Evolutionary conservation across 2,113 vertebrate species (phyloP).

Genomic region (Choloepus hoffmanni): DNA sequence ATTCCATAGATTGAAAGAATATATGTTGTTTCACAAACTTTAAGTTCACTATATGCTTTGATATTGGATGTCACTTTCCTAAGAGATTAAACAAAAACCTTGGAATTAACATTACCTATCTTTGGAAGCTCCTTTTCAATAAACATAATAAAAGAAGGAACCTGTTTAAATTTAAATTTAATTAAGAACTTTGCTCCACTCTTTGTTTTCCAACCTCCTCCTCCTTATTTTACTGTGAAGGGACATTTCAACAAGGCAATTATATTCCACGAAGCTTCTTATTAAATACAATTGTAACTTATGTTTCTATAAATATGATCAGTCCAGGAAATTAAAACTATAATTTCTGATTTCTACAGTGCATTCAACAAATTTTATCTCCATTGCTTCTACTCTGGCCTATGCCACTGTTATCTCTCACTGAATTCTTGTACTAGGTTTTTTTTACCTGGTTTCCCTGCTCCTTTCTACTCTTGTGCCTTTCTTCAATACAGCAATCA

Average conservation of each 20-base stretch:
- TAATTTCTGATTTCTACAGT: slow-evolving; percentile 68
- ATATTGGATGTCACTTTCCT: slow-evolving; percentile 32
- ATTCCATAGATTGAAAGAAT: slow-evolving; percentile 26
- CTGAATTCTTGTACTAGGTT: background rate
- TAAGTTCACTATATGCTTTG: background rate
- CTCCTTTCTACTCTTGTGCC: background rate
- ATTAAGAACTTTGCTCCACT: slow-evolving; percentile 59
- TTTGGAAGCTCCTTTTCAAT: slow-evolving; percentile 36
- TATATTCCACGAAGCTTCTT: slow-evolving; percentile 67
- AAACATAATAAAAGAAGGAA: slow-evolving; percentile 54
- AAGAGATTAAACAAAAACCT: slow-evolving; percentile 48
- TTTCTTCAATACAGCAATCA: background rate
- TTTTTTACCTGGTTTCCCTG: background rate
- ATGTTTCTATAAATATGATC: slow-evolving; percentile 66
- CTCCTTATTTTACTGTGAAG: slow-evolving; percentile 59
- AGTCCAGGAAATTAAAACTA: slow-evolving; percentile 69
- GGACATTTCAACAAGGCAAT: slow-evolving; percentile 74
- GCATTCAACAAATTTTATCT: slow-evolving; percentile 38
- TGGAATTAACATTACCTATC: slow-evolving; percentile 44
- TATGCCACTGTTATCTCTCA: background rate
- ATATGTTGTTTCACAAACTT: background rate
- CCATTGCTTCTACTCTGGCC: background rate
- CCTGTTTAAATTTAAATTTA: slow-evolving; percentile 72
- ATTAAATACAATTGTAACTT: slow-evolving; percentile 64
- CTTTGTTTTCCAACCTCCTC: slow-evolving; percentile 64